Conservation (phyloP, 2,797 vertebrate genomes). For the Xenops minutus region DNA sequence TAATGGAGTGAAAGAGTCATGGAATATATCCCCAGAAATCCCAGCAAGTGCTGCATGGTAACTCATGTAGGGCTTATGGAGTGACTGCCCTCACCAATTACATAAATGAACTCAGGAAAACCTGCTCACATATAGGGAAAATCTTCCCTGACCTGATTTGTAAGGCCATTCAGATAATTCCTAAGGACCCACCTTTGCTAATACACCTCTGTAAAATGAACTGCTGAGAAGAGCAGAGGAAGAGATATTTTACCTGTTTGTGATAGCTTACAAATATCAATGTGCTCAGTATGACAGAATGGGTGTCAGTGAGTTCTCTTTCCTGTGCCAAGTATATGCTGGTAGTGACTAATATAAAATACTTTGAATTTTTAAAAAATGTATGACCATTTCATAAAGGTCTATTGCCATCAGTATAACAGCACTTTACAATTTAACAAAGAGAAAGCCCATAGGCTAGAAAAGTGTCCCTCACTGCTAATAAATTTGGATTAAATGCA, state of each 20-base stretch:
- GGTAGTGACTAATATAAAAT: neutral
- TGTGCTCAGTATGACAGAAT: neutral
- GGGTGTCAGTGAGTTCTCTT: neutral
- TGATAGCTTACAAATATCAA: neutral
- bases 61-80: neutral
- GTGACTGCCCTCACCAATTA: neutral
- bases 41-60: neutral
- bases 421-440: neutral
- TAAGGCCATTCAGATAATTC: neutral
- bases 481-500: conserved; percentile 19
- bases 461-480: neutral
- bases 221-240: neutral
- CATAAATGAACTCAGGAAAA: conserved; percentile 3
- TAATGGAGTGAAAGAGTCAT: conserved; percentile 1
- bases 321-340: neutral
- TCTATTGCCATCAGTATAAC: neutral
- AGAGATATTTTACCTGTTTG: neutral
- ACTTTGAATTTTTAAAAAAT: neutral
- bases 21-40: neutral
- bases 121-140: neutral
- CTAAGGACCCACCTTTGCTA: neutral
- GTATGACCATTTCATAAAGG: neutral
- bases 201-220: neutral
- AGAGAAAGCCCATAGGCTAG: neutral
- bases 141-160: neutral